phyloP scores from a whole-genome alignment of 2,113 vertebrate genomes.

The Pardalotus punctatus region DNA sequence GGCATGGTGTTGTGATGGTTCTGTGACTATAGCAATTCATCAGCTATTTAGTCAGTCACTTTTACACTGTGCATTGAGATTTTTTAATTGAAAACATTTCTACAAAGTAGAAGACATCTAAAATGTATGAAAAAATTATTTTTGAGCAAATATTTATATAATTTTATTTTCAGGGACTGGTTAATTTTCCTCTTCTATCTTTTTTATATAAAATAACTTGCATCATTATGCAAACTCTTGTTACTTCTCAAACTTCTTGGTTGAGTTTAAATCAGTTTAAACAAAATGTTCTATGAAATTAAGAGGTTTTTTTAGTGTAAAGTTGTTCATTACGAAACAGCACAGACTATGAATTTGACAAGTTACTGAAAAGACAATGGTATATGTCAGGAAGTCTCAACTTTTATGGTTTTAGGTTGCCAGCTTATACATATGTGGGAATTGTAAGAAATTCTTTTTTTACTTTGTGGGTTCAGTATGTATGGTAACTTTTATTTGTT shows the following conservation, averaged over 20 bases:
- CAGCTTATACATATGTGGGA: not conserved
- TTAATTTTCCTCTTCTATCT: not conserved
- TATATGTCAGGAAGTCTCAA: not conserved
- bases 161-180: not conserved
- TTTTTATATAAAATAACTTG: not conserved
- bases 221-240: not conserved
- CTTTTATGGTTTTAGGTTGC: not conserved
- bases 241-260: not conserved
- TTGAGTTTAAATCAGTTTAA: not conserved
- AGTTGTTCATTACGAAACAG: not conserved
- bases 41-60: not conserved
- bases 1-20: not conserved
- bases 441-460: not conserved
- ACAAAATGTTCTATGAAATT: not conserved
- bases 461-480: not conserved
- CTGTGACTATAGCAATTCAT: not conserved
- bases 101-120: not conserved
- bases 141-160: not conserved
- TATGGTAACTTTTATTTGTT: conserved; percentile 10
- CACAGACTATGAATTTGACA: not conserved
- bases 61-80: not conserved
- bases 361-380: not conserved
- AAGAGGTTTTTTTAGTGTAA: not conserved
- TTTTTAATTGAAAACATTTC: not conserved
- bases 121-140: not conserved